Conservation (phyloP, 2,888 invertebrate genomes). For the Cinara cedri region DNA sequence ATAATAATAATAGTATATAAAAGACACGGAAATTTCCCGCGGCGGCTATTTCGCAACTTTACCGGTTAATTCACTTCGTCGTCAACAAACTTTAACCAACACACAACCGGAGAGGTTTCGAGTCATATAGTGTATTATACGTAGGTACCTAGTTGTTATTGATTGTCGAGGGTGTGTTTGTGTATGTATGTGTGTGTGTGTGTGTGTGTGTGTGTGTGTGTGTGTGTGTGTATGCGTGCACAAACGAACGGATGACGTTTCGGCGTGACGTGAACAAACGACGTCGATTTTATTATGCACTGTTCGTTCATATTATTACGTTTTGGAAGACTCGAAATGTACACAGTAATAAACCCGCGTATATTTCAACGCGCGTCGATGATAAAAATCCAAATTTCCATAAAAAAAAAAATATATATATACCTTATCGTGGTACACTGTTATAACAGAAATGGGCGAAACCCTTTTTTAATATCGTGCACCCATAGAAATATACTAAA, state of each 20-base stretch:
- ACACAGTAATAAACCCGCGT: too few relatives aligned
- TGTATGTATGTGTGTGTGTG: too few relatives aligned
- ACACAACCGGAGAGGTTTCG: conserved; percentile 2
- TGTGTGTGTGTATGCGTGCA: background rate
- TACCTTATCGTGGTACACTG: too few relatives aligned
- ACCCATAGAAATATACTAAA: too few relatives aligned
- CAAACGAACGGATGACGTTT: conserved; percentile 4
- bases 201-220: too few relatives aligned
- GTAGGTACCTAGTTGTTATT: background rate
- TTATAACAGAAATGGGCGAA: too few relatives aligned
- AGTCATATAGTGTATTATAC: background rate
- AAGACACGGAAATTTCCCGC: conserved; percentile 12
- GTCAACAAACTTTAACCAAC: conserved; percentile 18
- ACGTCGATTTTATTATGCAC: background rate
- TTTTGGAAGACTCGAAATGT: background rate
- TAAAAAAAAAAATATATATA: too few relatives aligned
- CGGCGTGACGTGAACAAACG: conserved; percentile 21
- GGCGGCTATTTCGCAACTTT: conserved; percentile 29
- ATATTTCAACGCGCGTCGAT: too few relatives aligned
- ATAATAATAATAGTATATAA: background rate
- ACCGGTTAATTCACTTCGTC: conserved; percentile 28
- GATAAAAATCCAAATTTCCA: too few relatives aligned
- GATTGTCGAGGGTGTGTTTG: conserved; percentile 11
- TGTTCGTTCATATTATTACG: background rate
- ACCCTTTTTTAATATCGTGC: too few relatives aligned